Percentiles rank a stretch among this genome's conserved stretches.
phyloP scores from a whole-genome alignment of 2,113 vertebrate genomes.

The Sakesphorus luctuosus region DNA sequence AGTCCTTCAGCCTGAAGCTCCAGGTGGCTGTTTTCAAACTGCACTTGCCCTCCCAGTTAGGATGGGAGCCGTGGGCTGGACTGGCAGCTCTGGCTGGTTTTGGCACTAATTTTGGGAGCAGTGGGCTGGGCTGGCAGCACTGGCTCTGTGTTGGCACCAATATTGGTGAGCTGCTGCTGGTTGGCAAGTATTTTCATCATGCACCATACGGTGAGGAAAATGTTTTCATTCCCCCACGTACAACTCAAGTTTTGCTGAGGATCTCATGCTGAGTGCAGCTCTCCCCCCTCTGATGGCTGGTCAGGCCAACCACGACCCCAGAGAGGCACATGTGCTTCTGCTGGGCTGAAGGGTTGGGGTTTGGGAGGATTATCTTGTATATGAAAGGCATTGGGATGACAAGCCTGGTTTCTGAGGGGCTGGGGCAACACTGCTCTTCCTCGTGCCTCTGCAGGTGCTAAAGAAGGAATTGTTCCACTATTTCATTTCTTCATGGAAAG shows the following conservation, averaged over 20 bases:
- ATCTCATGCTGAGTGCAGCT: background rate
- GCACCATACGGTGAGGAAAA: slow-evolving; percentile 71
- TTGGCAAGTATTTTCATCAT: slow-evolving; percentile 68
- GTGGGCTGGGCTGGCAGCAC: slow-evolving; percentile 60
- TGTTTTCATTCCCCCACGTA: slow-evolving; percentile 73
- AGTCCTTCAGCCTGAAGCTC: background rate
- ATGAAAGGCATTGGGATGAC: rapidly evolving
- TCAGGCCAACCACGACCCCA: background rate
- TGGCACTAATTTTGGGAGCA: slow-evolving; percentile 53
- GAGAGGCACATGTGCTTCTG: rapidly evolving
- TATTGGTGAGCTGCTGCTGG: slow-evolving; percentile 69
- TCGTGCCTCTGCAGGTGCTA: background rate
- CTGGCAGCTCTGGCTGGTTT: slow-evolving; percentile 54
- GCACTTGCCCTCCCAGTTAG: background rate
- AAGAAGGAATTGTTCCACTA: background rate
- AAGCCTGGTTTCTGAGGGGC: background rate
- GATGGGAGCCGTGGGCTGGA: slow-evolving; percentile 36
- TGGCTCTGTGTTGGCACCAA: slow-evolving; percentile 64
- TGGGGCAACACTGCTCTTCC: background rate
- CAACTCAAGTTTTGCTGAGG: slow-evolving; percentile 38
- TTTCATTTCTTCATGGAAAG: rapidly evolving
- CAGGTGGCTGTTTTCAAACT: slow-evolving; percentile 61
- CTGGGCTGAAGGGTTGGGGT: background rate
- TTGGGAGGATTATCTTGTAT: rapidly evolving
- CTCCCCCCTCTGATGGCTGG: background rate